Base-by-base conservation (phyloP, 1,140 invertebrate genomes). In the Leptoteleia sp. region DNA sequence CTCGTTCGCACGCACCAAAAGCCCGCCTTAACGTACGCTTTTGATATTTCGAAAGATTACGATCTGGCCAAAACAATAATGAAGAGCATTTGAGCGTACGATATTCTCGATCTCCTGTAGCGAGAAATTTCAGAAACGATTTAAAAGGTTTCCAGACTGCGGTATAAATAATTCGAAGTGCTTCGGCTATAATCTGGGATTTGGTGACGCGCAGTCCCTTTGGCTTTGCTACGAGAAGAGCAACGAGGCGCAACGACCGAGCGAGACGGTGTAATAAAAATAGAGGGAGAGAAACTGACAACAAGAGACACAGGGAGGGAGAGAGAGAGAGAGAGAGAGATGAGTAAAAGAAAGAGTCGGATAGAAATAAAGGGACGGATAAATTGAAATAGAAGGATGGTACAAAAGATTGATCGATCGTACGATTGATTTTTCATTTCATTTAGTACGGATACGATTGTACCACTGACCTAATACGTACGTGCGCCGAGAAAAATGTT, bases 101-200 rank as follows among this genome's bases (percentile, higher is more conserved):
- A 50, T 80, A 81, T 68, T 71, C 11, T 52, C 76, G 57, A 73
- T 64, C 68, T 80, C 76, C 76, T 40, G 70, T 71, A 54, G 79
- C 76, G 73, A 65, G 67, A 76, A 73, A 80, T 79, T 82, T 77
- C 59, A 61, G 48, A 54, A 45, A 61, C 78, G 78, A 78, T 83
- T 83, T 77, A 64, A 84, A 82, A 81, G 73, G 80, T 84, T 83
- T 81, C 61, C 47, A 38, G 43, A 42, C 54, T 71, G 43, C 50
- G 73, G 70, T 76, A 78, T 78, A 81, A 79, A 79, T 79, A 79
- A 81, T 78, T 79, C 76, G 38, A 72, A 72, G 59, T 79, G 67
- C 72, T 78, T 77, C 61, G 42, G 61, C 76, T 55, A 47, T 76
- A 76, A 82, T 79, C 72, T 68, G 40, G 68, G 73, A 67, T 43